Conservation (phyloP, 2,113 vertebrate genomes). For the Phylloscopus trochiloides region DNA sequence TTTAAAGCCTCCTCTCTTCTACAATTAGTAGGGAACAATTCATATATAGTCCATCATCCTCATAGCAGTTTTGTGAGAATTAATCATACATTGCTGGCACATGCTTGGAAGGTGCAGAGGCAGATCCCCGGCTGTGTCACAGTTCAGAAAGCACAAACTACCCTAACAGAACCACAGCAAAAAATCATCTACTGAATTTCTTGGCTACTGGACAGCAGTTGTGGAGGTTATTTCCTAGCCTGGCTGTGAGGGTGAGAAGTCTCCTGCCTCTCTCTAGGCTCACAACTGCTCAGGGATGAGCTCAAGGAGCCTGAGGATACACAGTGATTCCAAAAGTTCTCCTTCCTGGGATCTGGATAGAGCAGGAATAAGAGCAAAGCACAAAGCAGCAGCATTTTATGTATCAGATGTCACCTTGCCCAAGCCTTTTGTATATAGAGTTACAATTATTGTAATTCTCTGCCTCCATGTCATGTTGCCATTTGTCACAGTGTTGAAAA, state of each 20-base stretch:
- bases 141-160: not conserved
- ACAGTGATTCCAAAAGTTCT: not conserved
- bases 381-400: not conserved
- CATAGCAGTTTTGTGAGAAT: not conserved
- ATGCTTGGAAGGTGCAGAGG: not conserved
- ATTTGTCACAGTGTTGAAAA: conserved; percentile 9
- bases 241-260: not conserved
- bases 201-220: not conserved
- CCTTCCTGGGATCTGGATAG: not conserved
- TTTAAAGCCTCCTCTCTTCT: not conserved
- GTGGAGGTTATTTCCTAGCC: not conserved
- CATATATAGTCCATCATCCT: not conserved
- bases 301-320: not conserved
- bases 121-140: not conserved
- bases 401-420: not conserved
- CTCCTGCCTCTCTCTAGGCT: not conserved
- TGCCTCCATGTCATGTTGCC: not conserved
- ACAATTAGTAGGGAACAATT: not conserved
- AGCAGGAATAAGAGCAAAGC: not conserved
- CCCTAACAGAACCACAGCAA: not conserved
- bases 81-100: not conserved
- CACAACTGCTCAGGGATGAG: not conserved
- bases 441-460: conserved; percentile 11
- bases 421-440: not conserved
- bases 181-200: not conserved